Conservation (phyloP, 2,797 vertebrate species). For the Syndactyla subalaris region DNA sequence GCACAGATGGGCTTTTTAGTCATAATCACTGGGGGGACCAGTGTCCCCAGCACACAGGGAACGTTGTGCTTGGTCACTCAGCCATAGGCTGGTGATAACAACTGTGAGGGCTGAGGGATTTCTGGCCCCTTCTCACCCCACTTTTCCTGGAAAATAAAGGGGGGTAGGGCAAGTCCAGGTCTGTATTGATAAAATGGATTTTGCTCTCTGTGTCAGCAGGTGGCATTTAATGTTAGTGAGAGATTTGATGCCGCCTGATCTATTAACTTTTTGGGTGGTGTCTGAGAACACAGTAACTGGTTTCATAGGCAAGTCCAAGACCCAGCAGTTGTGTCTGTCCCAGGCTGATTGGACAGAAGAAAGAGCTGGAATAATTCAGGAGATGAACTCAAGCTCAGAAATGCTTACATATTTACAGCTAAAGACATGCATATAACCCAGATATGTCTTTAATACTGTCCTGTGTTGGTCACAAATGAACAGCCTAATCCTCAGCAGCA, state of each 20-base stretch:
- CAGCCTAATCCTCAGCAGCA: not conserved
- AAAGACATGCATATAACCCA: not conserved
- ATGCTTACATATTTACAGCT: not conserved
- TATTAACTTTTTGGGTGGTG: not conserved
- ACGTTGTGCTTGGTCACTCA: not conserved
- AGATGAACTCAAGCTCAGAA: not conserved
- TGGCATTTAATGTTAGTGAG: not conserved
- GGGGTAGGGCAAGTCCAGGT: not conserved
- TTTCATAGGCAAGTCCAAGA: not conserved
- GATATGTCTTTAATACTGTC: not conserved
- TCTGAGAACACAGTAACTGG: not conserved
- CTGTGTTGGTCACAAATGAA: not conserved
- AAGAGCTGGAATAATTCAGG: not conserved
- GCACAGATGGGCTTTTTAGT: constrained; percentile 36
- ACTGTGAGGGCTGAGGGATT: not conserved
- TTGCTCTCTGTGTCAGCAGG: not conserved
- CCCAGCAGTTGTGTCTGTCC: not conserved
- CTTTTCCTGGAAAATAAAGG: not conserved
- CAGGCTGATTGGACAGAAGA: not conserved
- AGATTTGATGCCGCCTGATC: not conserved
- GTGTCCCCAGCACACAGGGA: not conserved
- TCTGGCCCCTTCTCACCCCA: not conserved
- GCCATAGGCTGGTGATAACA: not conserved
- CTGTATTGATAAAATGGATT: not conserved
- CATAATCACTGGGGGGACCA: not conserved